Evolutionary conservation across 2,113 vertebrate species (phyloP), one percentile per base, ranked within the genome.

Genomic region (Colistium nudipinnis): DNA sequence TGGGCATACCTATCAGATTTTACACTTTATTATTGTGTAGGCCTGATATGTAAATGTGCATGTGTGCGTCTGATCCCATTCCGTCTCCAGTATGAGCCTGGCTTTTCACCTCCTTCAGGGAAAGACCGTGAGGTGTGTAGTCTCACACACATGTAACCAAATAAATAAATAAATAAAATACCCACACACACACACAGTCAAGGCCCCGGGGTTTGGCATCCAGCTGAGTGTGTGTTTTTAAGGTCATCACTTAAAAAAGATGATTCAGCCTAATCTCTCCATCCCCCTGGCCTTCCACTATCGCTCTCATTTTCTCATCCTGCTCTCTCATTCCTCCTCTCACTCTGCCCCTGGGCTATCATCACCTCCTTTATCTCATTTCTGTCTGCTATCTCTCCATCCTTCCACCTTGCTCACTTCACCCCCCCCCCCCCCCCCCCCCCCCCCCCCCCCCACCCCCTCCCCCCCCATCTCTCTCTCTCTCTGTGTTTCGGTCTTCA

Each of bases 161-260:
- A 75, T 73, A 52, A 47, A 76, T n/a, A 66, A 62, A 74, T 66
- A 82, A 62, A 59, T 38, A 51, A 69, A 53, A 51, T 60, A 28
- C 48, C 45, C 35, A 69, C 60, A 60, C 63, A 61, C 56, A 79
- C 45, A 54, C 69, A 69, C 1, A 65, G 27, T 45, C 44, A 48
- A 48, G 30, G 69, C 82, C 83, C 28, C 8, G 4, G 73, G 82
- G 39, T 72, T 81, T 55, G 59, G 76, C 78, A 77, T 64, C 81
- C 77, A 83, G 74, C 76, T 81, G 83, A 89, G 62, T 77, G 78
- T 80, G 75, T 85, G 72, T 85, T 90, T 91, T 89, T 90, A 88
- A 90, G 89, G 89, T 91, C 88, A 90, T 87, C 83, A 82, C 81
- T 90, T 91, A 82, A 86, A 54, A n/a, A 91, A 90, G 85, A 84